phyloP scores from a whole-genome alignment of 2,888 invertebrate genomes.

The Lamproptera curius region DNA sequence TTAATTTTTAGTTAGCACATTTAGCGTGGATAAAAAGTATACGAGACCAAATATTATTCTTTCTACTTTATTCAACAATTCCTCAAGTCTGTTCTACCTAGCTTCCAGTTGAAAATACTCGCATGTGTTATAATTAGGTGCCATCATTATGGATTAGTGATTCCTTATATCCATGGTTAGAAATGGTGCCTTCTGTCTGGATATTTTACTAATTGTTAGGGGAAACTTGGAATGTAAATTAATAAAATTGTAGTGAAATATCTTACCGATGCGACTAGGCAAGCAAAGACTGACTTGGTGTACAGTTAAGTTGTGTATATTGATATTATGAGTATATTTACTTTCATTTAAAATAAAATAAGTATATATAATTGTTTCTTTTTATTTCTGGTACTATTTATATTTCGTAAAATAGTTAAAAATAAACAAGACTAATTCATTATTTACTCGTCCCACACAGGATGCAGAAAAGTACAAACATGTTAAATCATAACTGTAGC shows the following conservation, averaged over 20 bases:
- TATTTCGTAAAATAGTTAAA: too few relatives aligned
- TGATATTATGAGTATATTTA: slow-evolving; percentile 59
- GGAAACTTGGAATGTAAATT: slow-evolving; percentile 28
- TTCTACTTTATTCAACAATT: slow-evolving; percentile 37
- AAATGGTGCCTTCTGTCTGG: slow-evolving; percentile 43
- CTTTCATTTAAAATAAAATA: slow-evolving; percentile 53
- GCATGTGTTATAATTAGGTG: slow-evolving; percentile 34
- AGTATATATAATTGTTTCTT: slow-evolving; percentile 45
- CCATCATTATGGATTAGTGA: slow-evolving; percentile 44
- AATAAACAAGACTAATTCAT: too few relatives aligned
- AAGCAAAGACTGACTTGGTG: slow-evolving; percentile 78
- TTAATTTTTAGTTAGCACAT: slow-evolving; percentile 45
- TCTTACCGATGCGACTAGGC: slow-evolving; percentile 70
- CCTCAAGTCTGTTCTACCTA: slow-evolving; percentile 40
- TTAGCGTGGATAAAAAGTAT: slow-evolving; percentile 55
- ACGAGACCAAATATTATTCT: slow-evolving; percentile 68
- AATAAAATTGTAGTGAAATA: slow-evolving; percentile 35
- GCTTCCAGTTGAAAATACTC: not conserved
- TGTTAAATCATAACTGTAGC: not conserved
- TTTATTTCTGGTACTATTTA: slow-evolving; percentile 28
- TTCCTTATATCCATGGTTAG: slow-evolving; percentile 26
- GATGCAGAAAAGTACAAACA: not conserved
- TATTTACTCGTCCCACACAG: too few relatives aligned
- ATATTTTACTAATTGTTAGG: slow-evolving; percentile 31
- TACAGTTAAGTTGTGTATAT: slow-evolving; percentile 55